Evolutionary conservation across 2,113 vertebrate species (phyloP).

Genomic region (Nanorana parkeri): DNA sequence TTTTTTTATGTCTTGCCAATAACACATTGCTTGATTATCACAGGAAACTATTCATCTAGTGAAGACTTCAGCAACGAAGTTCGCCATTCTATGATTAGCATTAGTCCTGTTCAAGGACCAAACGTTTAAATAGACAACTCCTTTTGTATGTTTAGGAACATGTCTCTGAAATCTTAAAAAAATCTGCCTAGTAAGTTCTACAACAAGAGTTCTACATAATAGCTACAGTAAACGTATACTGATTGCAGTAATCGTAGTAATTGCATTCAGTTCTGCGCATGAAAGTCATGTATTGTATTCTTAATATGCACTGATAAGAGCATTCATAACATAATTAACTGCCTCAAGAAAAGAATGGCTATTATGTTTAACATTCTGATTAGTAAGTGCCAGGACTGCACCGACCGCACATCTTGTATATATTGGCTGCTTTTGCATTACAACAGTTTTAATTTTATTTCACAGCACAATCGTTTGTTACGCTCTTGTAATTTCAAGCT

Average conservation of each 20-base stretch:
- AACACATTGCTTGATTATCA: no score
- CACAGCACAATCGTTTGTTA: slow-evolving; percentile 67
- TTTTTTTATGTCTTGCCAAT: no score
- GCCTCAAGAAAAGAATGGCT: slow-evolving; percentile 71
- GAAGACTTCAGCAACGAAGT: neutral
- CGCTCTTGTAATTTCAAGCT: slow-evolving; percentile 61
- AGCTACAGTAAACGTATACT: slow-evolving; percentile 65
- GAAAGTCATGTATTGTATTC: slow-evolving; percentile 68
- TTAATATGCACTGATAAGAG: slow-evolving; percentile 70
- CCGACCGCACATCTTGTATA: slow-evolving; percentile 58
- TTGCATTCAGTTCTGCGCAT: slow-evolving; percentile 64
- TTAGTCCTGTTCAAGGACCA: no score
- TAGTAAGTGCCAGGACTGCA: slow-evolving; percentile 66
- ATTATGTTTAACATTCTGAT: slow-evolving; percentile 74
- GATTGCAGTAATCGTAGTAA: slow-evolving; percentile 71
- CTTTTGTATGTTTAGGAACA: neutral
- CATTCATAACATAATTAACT: slow-evolving; percentile 75
- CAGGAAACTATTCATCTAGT: neutral
- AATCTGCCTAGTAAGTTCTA: slow-evolving; percentile 17
- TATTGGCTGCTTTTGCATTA: slow-evolving; percentile 72
- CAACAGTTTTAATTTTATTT: slow-evolving; percentile 65
- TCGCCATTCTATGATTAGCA: neutral
- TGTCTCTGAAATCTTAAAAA: neutral
- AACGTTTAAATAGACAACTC: neutral
- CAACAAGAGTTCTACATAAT: slow-evolving; percentile 61